Conservation (phyloP, 2,888 invertebrate species). For the Escarpia spicata region DNA sequence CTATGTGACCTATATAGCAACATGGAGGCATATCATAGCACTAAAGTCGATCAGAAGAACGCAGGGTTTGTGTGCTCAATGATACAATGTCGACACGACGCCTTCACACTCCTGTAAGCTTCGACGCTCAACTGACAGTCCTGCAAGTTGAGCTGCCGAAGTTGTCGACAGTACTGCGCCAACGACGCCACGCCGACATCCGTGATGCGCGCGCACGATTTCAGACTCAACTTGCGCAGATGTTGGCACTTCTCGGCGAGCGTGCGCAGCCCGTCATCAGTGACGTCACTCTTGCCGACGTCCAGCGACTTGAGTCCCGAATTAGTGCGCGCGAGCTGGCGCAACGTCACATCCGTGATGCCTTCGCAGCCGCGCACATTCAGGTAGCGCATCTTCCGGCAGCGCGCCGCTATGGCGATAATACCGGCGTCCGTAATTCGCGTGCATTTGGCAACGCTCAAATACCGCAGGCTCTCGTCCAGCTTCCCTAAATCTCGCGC, state of each 20-base stretch:
- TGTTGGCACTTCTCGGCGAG: slow-evolving; percentile 82
- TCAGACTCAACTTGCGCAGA: slow-evolving; percentile 86
- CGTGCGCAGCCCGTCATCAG: slow-evolving; percentile 86
- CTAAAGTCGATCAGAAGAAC: slow-evolving; percentile 75
- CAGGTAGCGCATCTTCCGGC: slow-evolving; percentile 85
- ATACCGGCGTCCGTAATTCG: slow-evolving; percentile 86
- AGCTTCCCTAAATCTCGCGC: slow-evolving; percentile 87
- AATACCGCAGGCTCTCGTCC: slow-evolving; percentile 87
- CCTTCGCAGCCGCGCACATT: slow-evolving; percentile 93
- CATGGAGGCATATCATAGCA: not conserved
- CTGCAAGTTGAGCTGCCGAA: slow-evolving; percentile 91
- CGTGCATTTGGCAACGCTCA: slow-evolving; percentile 93
- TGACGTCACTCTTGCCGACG: slow-evolving; percentile 92
- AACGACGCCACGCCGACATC: slow-evolving; percentile 88
- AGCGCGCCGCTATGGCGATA: slow-evolving; percentile 84
- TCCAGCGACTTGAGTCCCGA: slow-evolving; percentile 80
- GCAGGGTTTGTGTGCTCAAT: slow-evolving; percentile 96
- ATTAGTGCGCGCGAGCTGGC: slow-evolving; percentile 74
- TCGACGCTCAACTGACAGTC: slow-evolving; percentile 90
- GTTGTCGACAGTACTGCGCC: slow-evolving; percentile 87
- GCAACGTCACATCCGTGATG: slow-evolving; percentile 90
- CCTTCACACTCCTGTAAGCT: slow-evolving; percentile 90
- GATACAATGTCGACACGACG: slow-evolving; percentile 89
- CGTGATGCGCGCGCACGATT: slow-evolving; percentile 90
- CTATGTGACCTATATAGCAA: slow-evolving; percentile 9